Percentiles rank a stretch among this genome's conserved stretches.
These are phyloP conservation scores for Bellardia pandia DNA, from an alignment of 2,888 invertebrate species.

Conservation along the genomic window DNA sequence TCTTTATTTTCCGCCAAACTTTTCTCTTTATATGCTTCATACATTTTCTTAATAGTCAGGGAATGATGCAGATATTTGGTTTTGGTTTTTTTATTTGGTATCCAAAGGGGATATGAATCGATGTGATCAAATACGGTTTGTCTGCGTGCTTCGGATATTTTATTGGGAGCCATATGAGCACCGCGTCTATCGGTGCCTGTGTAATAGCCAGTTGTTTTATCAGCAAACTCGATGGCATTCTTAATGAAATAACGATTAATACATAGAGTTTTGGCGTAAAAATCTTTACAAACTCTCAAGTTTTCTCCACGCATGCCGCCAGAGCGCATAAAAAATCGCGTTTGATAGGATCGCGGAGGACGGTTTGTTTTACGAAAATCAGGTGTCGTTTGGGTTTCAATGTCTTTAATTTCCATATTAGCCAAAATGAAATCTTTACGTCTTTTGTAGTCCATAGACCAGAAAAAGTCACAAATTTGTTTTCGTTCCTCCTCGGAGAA, in stretches of 20 bases:
- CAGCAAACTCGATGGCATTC: constrained; percentile 72
- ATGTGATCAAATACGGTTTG: constrained; percentile 72
- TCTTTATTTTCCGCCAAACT: constrained; percentile 59
- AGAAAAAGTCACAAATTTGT: constrained; percentile 73
- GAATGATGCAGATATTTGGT: constrained; percentile 73
- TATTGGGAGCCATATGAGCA: constrained; percentile 59
- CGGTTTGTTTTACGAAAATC: constrained; percentile 74
- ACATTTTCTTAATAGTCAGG: constrained; percentile 73
- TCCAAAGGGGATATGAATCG: constrained; percentile 75
- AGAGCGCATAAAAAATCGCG: constrained; percentile 69
- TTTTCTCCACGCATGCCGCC: constrained; percentile 71
- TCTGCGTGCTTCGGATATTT: constrained; percentile 68
- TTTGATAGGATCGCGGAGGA: constrained; percentile 71
- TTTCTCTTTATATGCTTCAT: constrained; percentile 71
- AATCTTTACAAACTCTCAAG: constrained; percentile 73
- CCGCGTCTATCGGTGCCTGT: constrained; percentile 73
- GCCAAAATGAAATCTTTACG: constrained; percentile 74
- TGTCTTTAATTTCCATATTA: constrained; percentile 73
- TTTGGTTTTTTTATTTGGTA: constrained; percentile 73
- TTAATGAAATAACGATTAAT: constrained; percentile 70
- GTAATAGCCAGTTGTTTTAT: constrained; percentile 74
- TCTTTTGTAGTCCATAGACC: constrained; percentile 74
- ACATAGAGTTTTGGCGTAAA: constrained; percentile 72
- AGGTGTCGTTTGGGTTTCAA: constrained; percentile 64
- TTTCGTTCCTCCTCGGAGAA: constrained; percentile 74